Percentiles rank a stretch among this genome's conserved stretches.
Evolutionary conservation across 2,888 invertebrate species (phyloP).

Genomic region (Clepsis dumicolana): DNA sequence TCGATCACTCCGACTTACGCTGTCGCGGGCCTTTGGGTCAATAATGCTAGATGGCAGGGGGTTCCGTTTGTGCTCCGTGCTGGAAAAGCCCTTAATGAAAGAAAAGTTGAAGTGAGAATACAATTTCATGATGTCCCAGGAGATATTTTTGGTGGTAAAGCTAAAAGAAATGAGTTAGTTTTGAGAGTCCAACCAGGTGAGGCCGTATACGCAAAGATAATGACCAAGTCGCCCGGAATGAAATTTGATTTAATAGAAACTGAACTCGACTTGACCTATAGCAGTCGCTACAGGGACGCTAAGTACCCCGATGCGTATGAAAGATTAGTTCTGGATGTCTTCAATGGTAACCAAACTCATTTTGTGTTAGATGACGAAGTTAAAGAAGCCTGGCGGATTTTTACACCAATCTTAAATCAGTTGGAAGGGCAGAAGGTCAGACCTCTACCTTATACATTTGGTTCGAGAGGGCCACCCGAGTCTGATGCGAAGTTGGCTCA

Average conservation of each 20-base stretch:
- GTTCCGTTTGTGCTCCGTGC: constrained; percentile 98
- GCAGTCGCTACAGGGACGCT: constrained; percentile 94
- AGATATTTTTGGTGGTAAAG: constrained; percentile 97
- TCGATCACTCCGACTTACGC: constrained; percentile 99
- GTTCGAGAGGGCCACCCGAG: constrained; percentile 96
- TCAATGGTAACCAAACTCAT: constrained; percentile 99
- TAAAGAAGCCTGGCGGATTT: constrained; percentile 98
- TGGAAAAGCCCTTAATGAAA: constrained; percentile 99
- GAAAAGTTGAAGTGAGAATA: constrained; percentile 98
- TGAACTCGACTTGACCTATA: constrained; percentile 98
- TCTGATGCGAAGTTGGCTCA: constrained; percentile 93
- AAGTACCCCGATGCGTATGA: constrained; percentile 98
- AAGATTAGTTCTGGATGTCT: constrained; percentile 98
- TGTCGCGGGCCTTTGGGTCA: constrained; percentile 93
- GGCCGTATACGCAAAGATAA: constrained; percentile 98
- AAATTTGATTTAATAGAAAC: constrained; percentile 99
- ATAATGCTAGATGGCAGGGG: constrained; percentile 99
- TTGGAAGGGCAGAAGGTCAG: constrained; percentile 91
- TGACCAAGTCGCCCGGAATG: constrained; percentile 99
- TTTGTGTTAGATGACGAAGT: constrained; percentile 99
- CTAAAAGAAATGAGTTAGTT: constrained; percentile 98
- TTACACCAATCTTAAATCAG: constrained; percentile 95
- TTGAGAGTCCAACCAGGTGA: constrained; percentile 99
- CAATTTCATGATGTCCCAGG: constrained; percentile 99
- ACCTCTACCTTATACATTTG: constrained; percentile 94